These are phyloP conservation scores for Frankliniella fusca DNA, from an alignment of 2,888 invertebrate species.

Conservation along the genomic window DNA sequence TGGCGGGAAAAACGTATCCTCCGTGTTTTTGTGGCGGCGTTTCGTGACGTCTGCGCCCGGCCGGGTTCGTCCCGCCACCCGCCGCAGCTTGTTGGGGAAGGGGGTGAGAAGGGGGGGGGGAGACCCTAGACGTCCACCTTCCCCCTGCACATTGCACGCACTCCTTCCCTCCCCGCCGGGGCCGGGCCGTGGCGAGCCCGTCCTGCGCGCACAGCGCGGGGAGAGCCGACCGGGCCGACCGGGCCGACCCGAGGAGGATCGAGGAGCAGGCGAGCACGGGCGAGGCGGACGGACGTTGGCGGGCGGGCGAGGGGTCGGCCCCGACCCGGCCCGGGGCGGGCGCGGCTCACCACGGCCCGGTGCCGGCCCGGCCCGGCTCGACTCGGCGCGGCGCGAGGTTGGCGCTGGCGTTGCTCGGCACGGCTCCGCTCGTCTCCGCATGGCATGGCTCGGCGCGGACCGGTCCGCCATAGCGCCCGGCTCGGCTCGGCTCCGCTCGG, in stretches of 20 bases:
- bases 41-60: no score
- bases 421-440: not conserved
- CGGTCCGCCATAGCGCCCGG: not conserved
- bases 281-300: no score
- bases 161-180: no score
- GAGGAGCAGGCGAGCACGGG: no score
- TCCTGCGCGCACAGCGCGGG: not conserved
- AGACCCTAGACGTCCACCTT: not conserved
- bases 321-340: no score
- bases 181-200: not conserved
- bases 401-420: not conserved
- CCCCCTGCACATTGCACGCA: no score
- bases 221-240: not conserved
- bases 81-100: not conserved
- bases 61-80: not conserved
- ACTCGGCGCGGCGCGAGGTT: not conserved
- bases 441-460: not conserved
- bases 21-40: no score
- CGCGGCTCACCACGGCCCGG: no score
- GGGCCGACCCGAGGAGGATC: no score
- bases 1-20: not conserved
- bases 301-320: no score
- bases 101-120: not conserved
- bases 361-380: not conserved
- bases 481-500: no score